Conservation (phyloP, 2,797 vertebrate species). For the Calcarius lapponicus region DNA sequence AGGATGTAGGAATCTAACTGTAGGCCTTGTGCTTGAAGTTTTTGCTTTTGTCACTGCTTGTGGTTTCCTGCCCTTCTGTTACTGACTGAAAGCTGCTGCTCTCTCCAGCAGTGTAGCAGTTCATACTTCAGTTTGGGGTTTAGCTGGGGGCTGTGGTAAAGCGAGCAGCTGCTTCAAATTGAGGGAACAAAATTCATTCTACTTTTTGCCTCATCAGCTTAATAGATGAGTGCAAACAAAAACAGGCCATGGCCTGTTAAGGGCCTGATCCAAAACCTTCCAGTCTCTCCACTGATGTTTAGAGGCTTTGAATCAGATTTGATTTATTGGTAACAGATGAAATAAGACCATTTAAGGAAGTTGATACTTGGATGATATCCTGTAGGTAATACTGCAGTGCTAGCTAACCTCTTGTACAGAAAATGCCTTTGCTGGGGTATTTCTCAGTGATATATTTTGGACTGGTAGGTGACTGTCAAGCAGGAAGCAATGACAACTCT, state of each 20-base stretch:
- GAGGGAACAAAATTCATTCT: background rate
- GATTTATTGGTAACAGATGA: background rate
- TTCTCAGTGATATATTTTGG: background rate
- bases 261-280: background rate
- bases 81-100: background rate
- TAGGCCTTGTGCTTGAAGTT: background rate
- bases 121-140: background rate
- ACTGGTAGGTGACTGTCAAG: background rate
- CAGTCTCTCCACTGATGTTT: background rate
- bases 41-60: accelerated
- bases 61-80: background rate
- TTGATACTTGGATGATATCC: background rate
- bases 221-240: background rate
- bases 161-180: background rate
- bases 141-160: background rate
- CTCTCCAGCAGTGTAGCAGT: background rate
- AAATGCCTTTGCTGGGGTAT: background rate
- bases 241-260: background rate
- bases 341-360: background rate
- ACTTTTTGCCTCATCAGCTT: background rate
- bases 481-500: background rate
- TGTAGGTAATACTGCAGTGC: background rate
- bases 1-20: background rate
- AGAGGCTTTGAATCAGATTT: background rate
- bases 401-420: background rate